phyloP scores from a whole-genome alignment of 2,113 vertebrate genomes.

The Sceloporus undulatus region DNA sequence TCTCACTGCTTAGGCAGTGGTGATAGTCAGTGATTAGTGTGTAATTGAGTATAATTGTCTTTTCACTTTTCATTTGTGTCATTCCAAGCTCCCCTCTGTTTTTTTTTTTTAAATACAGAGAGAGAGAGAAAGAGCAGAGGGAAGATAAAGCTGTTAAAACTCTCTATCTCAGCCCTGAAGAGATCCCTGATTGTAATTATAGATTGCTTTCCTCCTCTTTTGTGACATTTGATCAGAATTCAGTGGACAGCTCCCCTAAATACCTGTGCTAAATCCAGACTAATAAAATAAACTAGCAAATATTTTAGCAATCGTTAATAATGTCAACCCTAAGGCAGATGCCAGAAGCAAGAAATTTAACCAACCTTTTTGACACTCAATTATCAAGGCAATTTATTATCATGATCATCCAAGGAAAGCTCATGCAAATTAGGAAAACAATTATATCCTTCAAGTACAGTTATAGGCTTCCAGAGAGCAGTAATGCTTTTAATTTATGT shows the following conservation, averaged over 20 bases:
- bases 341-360: slow-evolving; percentile 76
- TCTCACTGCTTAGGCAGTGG: slow-evolving; percentile 87
- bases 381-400: slow-evolving; percentile 87
- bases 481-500: slow-evolving; percentile 70
- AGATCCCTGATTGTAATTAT: slow-evolving; percentile 86
- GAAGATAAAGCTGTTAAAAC: slow-evolving; percentile 84
- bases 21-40: slow-evolving; percentile 98
- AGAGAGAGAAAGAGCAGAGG: slow-evolving; percentile 78
- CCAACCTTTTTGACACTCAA: slow-evolving; percentile 82
- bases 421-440: slow-evolving; percentile 84
- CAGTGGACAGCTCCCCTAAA: slow-evolving; percentile 70
- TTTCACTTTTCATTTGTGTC: slow-evolving; percentile 99
- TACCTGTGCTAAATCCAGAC: slow-evolving; percentile 79
- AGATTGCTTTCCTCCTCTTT: slow-evolving; percentile 81
- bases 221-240: slow-evolving; percentile 79
- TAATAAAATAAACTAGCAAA: slow-evolving; percentile 79
- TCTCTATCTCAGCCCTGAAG: slow-evolving; percentile 82
- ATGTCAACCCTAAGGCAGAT: slow-evolving; percentile 80
- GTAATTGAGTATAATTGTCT: slow-evolving; percentile 99
- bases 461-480: slow-evolving; percentile 71
- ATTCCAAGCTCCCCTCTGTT: slow-evolving; percentile 89
- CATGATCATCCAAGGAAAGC: slow-evolving; percentile 77
- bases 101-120: slow-evolving; percentile 71
- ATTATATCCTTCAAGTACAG: slow-evolving; percentile 76
- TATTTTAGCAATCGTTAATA: slow-evolving; percentile 80